These are phyloP conservation scores for Trichogramma pretiosum DNA, from an alignment of 1,140 invertebrate genomes.

Conservation along the genomic window DNA sequence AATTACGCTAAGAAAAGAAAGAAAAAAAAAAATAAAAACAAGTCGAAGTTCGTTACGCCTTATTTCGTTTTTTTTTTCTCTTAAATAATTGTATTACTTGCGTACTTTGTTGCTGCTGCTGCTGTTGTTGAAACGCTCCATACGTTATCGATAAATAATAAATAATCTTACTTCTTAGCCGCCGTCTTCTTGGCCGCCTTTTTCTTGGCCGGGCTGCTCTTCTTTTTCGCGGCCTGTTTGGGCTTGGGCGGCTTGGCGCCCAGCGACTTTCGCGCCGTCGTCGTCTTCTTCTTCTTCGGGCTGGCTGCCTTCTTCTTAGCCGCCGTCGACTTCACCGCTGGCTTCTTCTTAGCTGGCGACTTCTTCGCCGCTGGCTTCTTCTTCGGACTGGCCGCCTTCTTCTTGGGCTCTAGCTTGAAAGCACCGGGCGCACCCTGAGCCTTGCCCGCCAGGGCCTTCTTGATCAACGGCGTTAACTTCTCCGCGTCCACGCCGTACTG, in stretches of 20 bases:
- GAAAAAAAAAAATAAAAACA: too few species aligned
- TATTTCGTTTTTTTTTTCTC: too few species aligned
- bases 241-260: conserved; percentile 1
- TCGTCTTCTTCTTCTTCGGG: conserved; percentile 2
- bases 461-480: conserved; percentile 51
- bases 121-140: too few species aligned
- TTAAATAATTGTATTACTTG: too few species aligned
- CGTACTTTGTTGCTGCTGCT: too few species aligned
- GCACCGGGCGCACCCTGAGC: conserved; percentile 54
- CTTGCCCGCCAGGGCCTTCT: conserved; percentile 51
- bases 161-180: conserved; percentile 9
- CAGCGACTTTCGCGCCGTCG: background rate
- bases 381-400: background rate
- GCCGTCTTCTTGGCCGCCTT: background rate
- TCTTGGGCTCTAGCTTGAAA: conserved; percentile 42
- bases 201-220: background rate
- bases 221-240: background rate
- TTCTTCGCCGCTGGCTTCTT: background rate
- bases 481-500: conserved; percentile 53
- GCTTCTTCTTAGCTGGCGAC: background rate
- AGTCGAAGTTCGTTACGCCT: too few species aligned
- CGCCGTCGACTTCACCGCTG: background rate
- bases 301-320: background rate
- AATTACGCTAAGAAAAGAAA: too few species aligned
- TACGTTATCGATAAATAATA: too few species aligned